Evolutionary conservation across 2,113 vertebrate genomes (phyloP), one percentile per base, ranked within the genome.

Genomic region (Actenoides lindsayi): DNA sequence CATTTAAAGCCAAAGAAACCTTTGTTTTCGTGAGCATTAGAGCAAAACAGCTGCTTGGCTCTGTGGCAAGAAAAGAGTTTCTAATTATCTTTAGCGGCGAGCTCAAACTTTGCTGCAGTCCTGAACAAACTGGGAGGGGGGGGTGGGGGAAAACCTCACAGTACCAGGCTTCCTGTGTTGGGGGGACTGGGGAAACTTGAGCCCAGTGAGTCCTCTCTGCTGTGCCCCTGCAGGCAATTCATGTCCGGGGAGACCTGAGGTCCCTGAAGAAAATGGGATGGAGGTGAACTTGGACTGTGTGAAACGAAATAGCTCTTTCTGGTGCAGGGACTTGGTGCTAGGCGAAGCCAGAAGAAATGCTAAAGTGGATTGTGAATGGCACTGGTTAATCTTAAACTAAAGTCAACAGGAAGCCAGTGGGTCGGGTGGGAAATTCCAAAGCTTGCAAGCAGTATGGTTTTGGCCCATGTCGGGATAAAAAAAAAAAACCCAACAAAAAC

Each of bases 1-100:
- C 1, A 0, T 3, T 16, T 16, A 19, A 21, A 11, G 30, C 27
- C 1, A 11, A 64, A n/a, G 0, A 33, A 82, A 79, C 12, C 24
- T 6, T 20, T 1, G 1, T 31, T 60, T 65, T 17, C 27, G 2
- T 2, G 35, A 50, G 39, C 12, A 2, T 16, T 10, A 14, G 15
- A 42, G 31, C 85, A 81, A 60, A 70, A 27, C 20, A 27, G 16
- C 5, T 4, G 3, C 57, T 48, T 27, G 62, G 17, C 74, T 71
- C 3, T 0, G 8, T n/a, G 35, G 0, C 14, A 9, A 33, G 69
- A 33, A 33, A 33, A 6, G 28, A 44, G 6, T 16, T 84, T 74
- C 44, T n/a, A 2, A 4, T 1, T 5, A 9, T 4, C 13, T 64
- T 64, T 5, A 11, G 17, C 0, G 7, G 19, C 1, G 25, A 54